A percentile compares a stretch with the other conserved stretches of the same genome.
Conservation (phyloP, 2,113 vertebrate genomes). For the Ovis canadensis region DNA sequence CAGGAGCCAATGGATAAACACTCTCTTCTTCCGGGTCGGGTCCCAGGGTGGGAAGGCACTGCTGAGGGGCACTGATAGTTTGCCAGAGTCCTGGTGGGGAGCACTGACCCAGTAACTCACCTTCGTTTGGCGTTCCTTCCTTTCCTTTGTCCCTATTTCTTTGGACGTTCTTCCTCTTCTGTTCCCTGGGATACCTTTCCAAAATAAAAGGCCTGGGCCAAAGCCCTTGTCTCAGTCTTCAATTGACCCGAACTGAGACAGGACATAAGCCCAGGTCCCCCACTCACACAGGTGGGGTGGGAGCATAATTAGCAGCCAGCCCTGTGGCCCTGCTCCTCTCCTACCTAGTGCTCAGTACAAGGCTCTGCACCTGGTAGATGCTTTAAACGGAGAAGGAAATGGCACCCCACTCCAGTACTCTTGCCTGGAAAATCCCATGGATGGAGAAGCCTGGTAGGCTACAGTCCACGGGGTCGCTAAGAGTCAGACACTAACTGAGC, state of each 20-base stretch:
- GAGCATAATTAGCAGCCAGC: not conserved
- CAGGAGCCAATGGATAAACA: not conserved
- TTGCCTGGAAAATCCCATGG: no score
- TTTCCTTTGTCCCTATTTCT: not conserved
- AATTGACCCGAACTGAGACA: not conserved
- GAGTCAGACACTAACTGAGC: no score
- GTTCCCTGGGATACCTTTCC: constrained; percentile 3
- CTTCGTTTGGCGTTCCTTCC: not conserved
- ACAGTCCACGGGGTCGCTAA: no score
- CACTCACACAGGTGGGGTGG: not conserved
- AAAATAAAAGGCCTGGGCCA: not conserved
- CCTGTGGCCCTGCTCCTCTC: not conserved
- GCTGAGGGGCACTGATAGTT: not conserved
- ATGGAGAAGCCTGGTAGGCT: no score
- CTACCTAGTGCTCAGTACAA: rapidly evolving
- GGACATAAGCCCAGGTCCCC: not conserved
- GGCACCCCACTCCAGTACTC: no score
- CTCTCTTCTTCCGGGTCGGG: not conserved
- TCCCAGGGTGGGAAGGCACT: not conserved
- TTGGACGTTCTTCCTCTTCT: not conserved
- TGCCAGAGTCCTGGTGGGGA: not conserved
- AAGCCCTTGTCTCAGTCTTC: not conserved
- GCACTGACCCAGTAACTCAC: not conserved
- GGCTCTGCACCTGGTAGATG: not conserved
- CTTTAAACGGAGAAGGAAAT: not conserved